phyloP scores from a whole-genome alignment of 2,888 invertebrate species.

The Polylopha cassiicola region DNA sequence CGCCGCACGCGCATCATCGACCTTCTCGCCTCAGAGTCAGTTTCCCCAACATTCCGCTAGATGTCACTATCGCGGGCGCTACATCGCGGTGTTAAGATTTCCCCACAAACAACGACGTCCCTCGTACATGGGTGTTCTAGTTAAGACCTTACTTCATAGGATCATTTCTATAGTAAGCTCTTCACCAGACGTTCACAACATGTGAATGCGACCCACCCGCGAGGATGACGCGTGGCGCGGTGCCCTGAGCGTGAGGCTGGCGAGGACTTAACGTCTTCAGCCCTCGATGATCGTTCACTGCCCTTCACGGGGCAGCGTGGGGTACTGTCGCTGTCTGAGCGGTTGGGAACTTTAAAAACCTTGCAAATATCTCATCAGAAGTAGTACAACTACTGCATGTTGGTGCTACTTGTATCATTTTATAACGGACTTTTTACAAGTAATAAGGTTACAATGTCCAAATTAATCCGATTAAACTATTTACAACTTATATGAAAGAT shows the following conservation, averaged over 20 bases:
- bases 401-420: no score
- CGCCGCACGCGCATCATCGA: no score
- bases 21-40: no score
- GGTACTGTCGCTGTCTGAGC: slow-evolving; percentile 22
- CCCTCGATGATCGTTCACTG: slow-evolving; percentile 22
- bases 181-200: slow-evolving; percentile 21
- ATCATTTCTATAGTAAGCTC: slow-evolving; percentile 23
- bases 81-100: slow-evolving; percentile 20
- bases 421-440: no score
- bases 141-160: slow-evolving; percentile 22
- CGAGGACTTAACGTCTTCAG: slow-evolving; percentile 6
- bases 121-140: background rate
- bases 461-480: no score
- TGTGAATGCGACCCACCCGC: slow-evolving; percentile 19
- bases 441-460: no score
- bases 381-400: no score
- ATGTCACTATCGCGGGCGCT: slow-evolving; percentile 8
- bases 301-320: slow-evolving; percentile 13
- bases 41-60: slow-evolving; percentile 2
- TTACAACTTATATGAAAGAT: no score
- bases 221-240: slow-evolving; percentile 78
- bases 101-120: slow-evolving; percentile 4
- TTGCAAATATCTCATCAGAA: background rate
- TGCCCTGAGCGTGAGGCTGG: slow-evolving; percentile 78
- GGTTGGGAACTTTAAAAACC: slow-evolving; percentile 15